These are phyloP conservation scores for Pygocentrus nattereri DNA, from an alignment of 2,797 vertebrate species.

Conservation along the genomic window DNA sequence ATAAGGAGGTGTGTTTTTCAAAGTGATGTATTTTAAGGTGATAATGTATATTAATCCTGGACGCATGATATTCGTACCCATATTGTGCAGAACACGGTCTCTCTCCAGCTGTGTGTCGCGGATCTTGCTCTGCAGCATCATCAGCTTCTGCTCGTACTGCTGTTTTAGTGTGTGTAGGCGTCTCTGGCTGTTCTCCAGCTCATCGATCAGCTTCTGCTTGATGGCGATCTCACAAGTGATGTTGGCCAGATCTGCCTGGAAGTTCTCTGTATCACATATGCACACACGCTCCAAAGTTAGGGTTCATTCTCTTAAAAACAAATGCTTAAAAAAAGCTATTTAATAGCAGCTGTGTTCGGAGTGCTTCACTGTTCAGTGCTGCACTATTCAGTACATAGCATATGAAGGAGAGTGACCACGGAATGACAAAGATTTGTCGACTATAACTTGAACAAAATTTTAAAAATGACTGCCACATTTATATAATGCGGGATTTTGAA, in stretches of 20 bases:
- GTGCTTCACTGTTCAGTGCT: neutral
- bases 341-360: neutral
- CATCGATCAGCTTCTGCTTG: slow-evolving; percentile 98
- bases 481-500: too few species aligned
- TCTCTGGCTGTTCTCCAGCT: slow-evolving; percentile 96
- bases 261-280: slow-evolving; percentile 75
- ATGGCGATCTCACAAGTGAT: slow-evolving; percentile 97
- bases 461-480: too few species aligned
- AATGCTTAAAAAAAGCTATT: neutral
- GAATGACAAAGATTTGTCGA: too few species aligned
- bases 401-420: too few species aligned
- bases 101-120: slow-evolving; percentile 94
- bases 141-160: slow-evolving; percentile 95
- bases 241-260: slow-evolving; percentile 86
- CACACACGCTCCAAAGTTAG: neutral
- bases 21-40: neutral
- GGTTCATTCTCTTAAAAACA: neutral
- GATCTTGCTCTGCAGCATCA: slow-evolving; percentile 89
- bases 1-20: neutral
- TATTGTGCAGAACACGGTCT: slow-evolving; percentile 94
- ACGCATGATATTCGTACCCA: slow-evolving; percentile 78
- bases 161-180: slow-evolving; percentile 93
- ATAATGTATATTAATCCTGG: too few species aligned
- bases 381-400: neutral
- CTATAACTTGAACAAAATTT: too few species aligned